These are phyloP conservation scores for Babyrousa celebensis DNA, from an alignment of 2,797 vertebrate species.

Conservation along the genomic window DNA sequence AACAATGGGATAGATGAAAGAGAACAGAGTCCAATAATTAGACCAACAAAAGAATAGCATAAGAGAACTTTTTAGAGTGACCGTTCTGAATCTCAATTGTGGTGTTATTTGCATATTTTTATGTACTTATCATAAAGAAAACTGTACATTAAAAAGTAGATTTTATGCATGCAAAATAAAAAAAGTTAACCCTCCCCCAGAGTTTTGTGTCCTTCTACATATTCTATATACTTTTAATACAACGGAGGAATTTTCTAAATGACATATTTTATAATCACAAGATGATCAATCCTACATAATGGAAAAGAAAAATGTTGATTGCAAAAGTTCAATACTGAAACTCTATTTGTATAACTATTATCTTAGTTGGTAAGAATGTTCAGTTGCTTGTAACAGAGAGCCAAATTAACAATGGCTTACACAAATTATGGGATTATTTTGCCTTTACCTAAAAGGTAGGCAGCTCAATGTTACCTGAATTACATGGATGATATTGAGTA, in stretches of 20 bases:
- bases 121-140: conserved; percentile 10
- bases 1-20: not conserved
- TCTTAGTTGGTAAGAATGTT: not conserved
- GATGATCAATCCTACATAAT: conserved; percentile 76
- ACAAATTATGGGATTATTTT: not conserved
- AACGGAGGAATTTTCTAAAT: conserved; percentile 58
- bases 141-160: not conserved
- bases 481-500: not conserved
- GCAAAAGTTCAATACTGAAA: conserved; percentile 37
- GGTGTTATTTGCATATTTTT: not conserved
- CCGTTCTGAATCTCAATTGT: not conserved
- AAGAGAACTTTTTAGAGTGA: not conserved
- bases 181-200: conserved; percentile 64
- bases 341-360: not conserved
- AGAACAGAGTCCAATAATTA: not conserved
- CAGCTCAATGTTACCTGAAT: not conserved
- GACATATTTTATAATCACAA: conserved; percentile 54
- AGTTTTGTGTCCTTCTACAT: conserved; percentile 80
- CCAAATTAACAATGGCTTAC: not conserved
- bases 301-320: conserved; percentile 21
- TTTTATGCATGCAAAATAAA: not conserved
- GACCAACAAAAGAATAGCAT: not conserved
- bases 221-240: conserved; percentile 74
- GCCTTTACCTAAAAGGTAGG: not conserved
- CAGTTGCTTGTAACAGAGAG: not conserved